Conservation (phyloP, 2,888 invertebrate species). For the Noctua comes region DNA sequence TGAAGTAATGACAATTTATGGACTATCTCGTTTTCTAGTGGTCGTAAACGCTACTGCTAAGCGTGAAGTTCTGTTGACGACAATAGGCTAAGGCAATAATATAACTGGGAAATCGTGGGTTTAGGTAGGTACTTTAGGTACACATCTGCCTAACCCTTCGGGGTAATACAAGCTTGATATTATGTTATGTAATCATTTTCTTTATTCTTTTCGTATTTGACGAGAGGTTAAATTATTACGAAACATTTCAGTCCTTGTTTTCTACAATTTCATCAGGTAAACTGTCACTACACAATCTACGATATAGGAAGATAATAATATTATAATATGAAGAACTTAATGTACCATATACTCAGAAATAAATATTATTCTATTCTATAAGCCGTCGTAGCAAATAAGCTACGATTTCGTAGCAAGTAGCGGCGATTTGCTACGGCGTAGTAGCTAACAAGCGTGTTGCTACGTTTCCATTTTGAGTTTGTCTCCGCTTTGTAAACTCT, state of each 20-base stretch:
- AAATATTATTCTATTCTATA: too few relatives aligned
- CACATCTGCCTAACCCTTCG: neutral
- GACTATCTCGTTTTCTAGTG: neutral
- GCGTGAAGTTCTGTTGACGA: neutral
- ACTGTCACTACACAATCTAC: neutral
- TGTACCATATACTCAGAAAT: too few relatives aligned
- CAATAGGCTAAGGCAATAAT: neutral
- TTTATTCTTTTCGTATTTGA: neutral
- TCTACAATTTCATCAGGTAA: neutral
- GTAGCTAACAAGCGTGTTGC: conserved; percentile 12
- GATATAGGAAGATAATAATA: too few relatives aligned
- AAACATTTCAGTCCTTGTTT: neutral
- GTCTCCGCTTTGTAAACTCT: neutral
- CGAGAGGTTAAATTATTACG: neutral
- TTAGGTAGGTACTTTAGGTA: neutral
- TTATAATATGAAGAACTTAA: too few relatives aligned
- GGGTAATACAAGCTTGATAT: neutral
- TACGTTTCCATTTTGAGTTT: neutral
- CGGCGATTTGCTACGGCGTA: conserved; percentile 24
- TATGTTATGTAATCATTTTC: neutral
- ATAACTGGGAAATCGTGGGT: neutral
- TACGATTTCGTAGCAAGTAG: conserved; percentile 34
- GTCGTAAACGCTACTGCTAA: neutral
- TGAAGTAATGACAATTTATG: neutral
- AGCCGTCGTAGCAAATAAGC: conserved; percentile 31